Conservation (phyloP, 2,888 invertebrate genomes). For the Tribolium freemani region DNA sequence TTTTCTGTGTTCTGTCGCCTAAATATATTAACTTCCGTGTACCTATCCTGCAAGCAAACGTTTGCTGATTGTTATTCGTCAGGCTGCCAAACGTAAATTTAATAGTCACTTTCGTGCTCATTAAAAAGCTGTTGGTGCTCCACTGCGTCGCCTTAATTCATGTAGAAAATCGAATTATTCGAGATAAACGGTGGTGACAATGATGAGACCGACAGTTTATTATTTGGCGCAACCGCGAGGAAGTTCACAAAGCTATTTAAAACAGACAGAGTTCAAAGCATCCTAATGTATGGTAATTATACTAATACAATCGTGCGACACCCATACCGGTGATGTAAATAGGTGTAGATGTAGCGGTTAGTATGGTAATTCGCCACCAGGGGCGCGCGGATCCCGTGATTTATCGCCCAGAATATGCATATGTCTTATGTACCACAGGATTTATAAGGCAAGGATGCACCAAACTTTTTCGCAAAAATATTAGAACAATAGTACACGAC, state of each 20-base stretch:
- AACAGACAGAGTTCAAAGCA: slow-evolving; percentile 47
- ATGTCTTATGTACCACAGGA: slow-evolving; percentile 50
- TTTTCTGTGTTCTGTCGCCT: slow-evolving; percentile 33
- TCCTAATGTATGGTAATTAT: slow-evolving; percentile 58
- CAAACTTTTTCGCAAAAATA: slow-evolving; percentile 56
- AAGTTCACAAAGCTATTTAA: slow-evolving; percentile 47
- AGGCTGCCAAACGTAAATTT: slow-evolving; percentile 14
- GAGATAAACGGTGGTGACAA: slow-evolving; percentile 26
- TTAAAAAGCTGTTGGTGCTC: slow-evolving; percentile 30
- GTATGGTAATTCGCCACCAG: slow-evolving; percentile 61
- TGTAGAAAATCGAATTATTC: slow-evolving; percentile 31
- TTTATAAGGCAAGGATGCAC: slow-evolving; percentile 55
- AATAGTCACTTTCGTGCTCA: slow-evolving; percentile 21
- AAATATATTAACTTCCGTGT: not conserved
- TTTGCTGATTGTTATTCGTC: not conserved
- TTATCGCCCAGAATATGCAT: slow-evolving; percentile 55
- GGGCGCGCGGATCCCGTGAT: slow-evolving; percentile 56
- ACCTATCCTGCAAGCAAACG: not conserved
- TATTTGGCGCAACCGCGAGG: slow-evolving; percentile 27
- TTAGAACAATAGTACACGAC: slow-evolving; percentile 55
- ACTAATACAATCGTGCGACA: slow-evolving; percentile 57
- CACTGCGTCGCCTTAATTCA: slow-evolving; percentile 18
- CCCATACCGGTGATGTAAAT: slow-evolving; percentile 59
- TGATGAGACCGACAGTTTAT: slow-evolving; percentile 28
- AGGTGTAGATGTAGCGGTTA: slow-evolving; percentile 62